Conservation (phyloP, 2,888 invertebrate species). For the Cantharis lateralis region DNA sequence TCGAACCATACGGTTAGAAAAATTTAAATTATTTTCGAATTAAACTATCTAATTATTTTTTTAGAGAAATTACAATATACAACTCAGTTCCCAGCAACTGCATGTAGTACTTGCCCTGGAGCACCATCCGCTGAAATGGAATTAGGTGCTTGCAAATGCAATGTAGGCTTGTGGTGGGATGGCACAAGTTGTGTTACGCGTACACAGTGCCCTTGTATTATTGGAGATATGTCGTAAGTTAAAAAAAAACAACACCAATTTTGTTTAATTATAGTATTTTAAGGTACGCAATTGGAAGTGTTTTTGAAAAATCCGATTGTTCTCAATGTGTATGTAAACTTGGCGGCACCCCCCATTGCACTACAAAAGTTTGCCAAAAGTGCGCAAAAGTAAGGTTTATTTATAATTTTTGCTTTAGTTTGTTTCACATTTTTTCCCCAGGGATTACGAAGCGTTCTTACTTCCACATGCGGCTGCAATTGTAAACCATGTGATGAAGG, state of each 20-base stretch:
- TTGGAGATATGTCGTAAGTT: conserved; percentile 66
- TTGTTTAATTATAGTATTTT: conserved; percentile 2
- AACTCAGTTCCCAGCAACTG: conserved; percentile 8
- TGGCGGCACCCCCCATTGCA: conserved; percentile 73
- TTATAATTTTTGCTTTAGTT: conserved; percentile 31
- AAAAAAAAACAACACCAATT: not conserved
- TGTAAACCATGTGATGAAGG: conserved; percentile 75
- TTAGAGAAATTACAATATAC: not conserved
- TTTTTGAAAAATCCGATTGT: conserved; percentile 74
- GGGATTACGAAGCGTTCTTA: conserved; percentile 64
- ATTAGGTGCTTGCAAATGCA: conserved; percentile 61
- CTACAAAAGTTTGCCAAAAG: conserved; percentile 68
- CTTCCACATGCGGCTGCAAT: conserved; percentile 69
- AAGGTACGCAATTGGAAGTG: conserved; percentile 74
- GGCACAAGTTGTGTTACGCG: conserved; percentile 73
- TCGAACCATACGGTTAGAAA: conserved; percentile 68
- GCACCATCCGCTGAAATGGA: conserved; percentile 47
- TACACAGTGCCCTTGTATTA: conserved; percentile 78
- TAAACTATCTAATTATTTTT: not conserved
- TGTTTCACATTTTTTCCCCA: conserved; percentile 32
- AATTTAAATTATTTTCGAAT: not conserved
- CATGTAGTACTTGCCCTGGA: conserved; percentile 64
- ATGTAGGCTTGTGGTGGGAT: conserved; percentile 68
- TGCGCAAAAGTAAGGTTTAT: conserved; percentile 61
- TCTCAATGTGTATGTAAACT: conserved; percentile 79